Evolutionary conservation across 2,113 vertebrate genomes (phyloP).

Genomic region (Stigmatopora nigra): DNA sequence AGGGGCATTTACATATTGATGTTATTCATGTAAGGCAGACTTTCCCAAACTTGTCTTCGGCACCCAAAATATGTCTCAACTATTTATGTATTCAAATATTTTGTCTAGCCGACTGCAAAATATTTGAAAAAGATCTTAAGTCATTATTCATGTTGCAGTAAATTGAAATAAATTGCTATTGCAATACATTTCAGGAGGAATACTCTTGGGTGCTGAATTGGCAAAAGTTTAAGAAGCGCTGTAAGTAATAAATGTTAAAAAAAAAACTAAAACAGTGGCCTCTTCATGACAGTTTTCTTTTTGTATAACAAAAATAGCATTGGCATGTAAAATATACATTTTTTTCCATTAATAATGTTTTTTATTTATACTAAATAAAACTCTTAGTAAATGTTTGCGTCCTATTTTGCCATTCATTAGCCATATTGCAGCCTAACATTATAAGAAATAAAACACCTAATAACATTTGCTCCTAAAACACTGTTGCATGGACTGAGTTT

Average conservation of each 20-base stretch:
- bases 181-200: background rate
- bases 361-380: constrained; percentile 90
- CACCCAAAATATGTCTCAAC: background rate
- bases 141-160: background rate
- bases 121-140: background rate
- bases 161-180: background rate
- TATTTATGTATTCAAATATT: background rate
- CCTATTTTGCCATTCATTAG: constrained; percentile 79
- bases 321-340: constrained; percentile 90
- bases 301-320: constrained; percentile 90
- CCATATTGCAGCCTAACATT: constrained; percentile 78
- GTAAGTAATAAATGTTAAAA: constrained; percentile 55
- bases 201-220: background rate
- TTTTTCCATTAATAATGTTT: constrained; percentile 71
- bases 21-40: constrained; percentile 23
- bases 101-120: background rate
- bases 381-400: constrained; percentile 73
- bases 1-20: constrained; percentile 28
- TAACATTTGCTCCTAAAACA: constrained; percentile 76
- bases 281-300: constrained; percentile 79
- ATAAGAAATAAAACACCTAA: constrained; percentile 78
- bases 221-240: background rate
- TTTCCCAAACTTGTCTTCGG: background rate
- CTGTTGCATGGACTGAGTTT: constrained; percentile 74
- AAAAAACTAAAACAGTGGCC: constrained; percentile 81